A percentile compares a stretch with the other conserved stretches of the same genome.
These are phyloP conservation scores for Megathymus violae DNA, from an alignment of 1,140 invertebrate species.

Conservation along the genomic window DNA sequence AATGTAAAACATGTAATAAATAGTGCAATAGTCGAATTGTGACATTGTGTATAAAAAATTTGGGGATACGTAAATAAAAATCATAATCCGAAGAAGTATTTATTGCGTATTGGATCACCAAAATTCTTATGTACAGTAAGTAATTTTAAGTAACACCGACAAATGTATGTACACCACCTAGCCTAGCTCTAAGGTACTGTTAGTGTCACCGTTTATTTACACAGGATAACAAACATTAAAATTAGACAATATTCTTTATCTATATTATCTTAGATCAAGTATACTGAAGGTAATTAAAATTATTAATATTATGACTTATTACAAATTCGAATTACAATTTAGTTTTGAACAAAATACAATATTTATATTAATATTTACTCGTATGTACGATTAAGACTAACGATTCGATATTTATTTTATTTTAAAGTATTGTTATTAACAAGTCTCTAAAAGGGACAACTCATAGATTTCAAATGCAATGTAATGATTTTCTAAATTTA, in stretches of 20 bases:
- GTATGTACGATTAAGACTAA: neutral
- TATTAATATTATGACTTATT: constrained; percentile 26
- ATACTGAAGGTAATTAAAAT: constrained; percentile 54
- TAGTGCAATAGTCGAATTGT: too few relatives aligned
- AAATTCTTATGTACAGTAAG: constrained; percentile 77
- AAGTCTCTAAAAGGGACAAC: constrained; percentile 3
- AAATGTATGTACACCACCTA: constrained; percentile 70
- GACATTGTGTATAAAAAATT: too few relatives aligned
- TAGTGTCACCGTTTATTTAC: constrained; percentile 56
- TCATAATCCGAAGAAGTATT: constrained; percentile 61
- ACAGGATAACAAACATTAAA: constrained; percentile 62
- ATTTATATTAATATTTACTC: neutral
- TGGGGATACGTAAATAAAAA: constrained; percentile 22
- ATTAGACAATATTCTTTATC: constrained; percentile 42
- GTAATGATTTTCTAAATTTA: neutral
- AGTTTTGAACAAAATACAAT: neutral
- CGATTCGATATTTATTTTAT: neutral
- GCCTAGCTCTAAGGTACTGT: constrained; percentile 48
- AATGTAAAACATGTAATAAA: too few relatives aligned
- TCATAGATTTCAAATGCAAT: too few relatives aligned
- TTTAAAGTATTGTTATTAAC: neutral
- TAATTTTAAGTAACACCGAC: constrained; percentile 75
- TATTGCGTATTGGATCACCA: constrained; percentile 81
- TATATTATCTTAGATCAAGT: constrained; percentile 56
- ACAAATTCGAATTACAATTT: constrained; percentile 28